Percentiles rank a stretch among this genome's conserved stretches.
phyloP scores from a whole-genome alignment of 2,797 vertebrate genomes.

The Siniperca scherzeri region DNA sequence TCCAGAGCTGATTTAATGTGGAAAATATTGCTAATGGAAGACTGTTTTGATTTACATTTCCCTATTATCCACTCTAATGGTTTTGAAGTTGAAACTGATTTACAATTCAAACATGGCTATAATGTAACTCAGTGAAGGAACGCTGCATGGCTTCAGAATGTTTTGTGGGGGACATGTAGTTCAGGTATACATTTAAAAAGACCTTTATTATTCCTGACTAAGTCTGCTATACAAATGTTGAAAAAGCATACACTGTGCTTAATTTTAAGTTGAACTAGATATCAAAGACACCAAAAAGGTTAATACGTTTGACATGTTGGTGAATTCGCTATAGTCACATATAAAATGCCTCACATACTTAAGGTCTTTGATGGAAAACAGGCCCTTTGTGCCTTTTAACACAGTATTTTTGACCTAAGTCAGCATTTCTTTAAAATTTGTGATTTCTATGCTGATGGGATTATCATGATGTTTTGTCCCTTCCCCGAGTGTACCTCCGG shows the following conservation, averaged over 20 bases:
- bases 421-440: not conserved
- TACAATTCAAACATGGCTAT: constrained; percentile 41
- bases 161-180: not conserved
- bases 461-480: not conserved
- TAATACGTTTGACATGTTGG: not conserved
- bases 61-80: constrained; percentile 22
- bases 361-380: not conserved
- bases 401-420: not conserved
- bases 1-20: constrained; percentile 36
- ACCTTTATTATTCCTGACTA: not conserved
- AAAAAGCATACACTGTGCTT: not conserved
- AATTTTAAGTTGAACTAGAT: too few relatives aligned
- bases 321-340: not conserved
- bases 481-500: not conserved
- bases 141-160: constrained; percentile 6
- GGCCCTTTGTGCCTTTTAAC: not conserved
- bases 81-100: constrained; percentile 45
- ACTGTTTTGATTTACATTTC: constrained; percentile 20
- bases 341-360: not conserved
- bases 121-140: constrained; percentile 18
- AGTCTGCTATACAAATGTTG: not conserved
- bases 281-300: not conserved
- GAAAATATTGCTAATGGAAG: constrained; percentile 49
- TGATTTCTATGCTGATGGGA: not conserved
- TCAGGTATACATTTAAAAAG: constrained; percentile 4